Base-by-base conservation (phyloP, 2,797 vertebrate species). In the Mormyrus hasselquistii region DNA sequence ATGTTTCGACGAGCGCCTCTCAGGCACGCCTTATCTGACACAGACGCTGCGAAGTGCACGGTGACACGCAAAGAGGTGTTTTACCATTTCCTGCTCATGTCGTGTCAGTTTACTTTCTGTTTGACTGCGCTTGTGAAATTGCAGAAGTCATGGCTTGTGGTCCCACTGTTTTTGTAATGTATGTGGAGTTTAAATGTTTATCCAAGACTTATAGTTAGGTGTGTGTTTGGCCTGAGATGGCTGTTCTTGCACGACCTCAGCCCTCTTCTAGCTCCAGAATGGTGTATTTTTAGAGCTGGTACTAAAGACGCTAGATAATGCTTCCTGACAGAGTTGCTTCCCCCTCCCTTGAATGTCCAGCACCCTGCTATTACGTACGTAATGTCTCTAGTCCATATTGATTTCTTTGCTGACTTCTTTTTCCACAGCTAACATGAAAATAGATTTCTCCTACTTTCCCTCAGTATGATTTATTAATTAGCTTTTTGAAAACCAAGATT, bases 241-340 rank as follows among this genome's bases (percentile, higher is more conserved):
- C 19, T 90, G 87, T 90, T 90, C 91, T 88, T 88, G 90, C 52
- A 57, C 14, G 57, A 91, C 90, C 90, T 90, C 90, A 41, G 89
- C 85, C 87, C 86, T 88, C 86, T 76, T 88, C 88, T 87, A 57
- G n/a, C 89, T 90, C 88, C 49, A 88, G 88, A 82, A 87, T 76
- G 90, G 87, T 89, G 87, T 90, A 92, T 92, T 91, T 92, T 91
- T 91, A 91, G 91, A 90, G 86, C 91, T 90, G 87, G 88, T 89
- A 88, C 88, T 90, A 76, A 90, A 89, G 90, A 92, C 41, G 22
- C 89, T 88, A 90, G 92, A 92, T 92, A 92, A 90, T 88, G 87
- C 87, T 92, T 92, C 90, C 90, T 91, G 90, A 89, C 87, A 73
- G 91, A 91, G 90, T 88, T 82, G 57, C 84, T 88, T 62, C 90